Evolutionary conservation across 2,888 invertebrate species (phyloP).

Genomic region (Melieria picta): DNA sequence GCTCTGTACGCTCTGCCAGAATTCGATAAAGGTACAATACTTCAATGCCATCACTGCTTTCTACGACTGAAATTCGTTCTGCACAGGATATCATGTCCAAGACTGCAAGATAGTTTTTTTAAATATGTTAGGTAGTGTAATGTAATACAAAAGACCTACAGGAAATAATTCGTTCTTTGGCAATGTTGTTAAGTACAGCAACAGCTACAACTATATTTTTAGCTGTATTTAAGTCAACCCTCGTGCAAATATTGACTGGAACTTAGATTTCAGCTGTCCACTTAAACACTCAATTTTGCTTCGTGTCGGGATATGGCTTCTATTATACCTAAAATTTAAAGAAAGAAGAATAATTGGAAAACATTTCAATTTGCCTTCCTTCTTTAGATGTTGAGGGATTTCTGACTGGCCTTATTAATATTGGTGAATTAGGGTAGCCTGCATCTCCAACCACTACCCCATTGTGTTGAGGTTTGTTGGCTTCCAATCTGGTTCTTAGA

Average conservation of each 20-base stretch:
- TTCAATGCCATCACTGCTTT: too few relatives aligned
- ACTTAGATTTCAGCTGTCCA: constrained; percentile 26
- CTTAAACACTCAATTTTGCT: constrained; percentile 32
- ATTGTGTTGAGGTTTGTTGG: constrained; percentile 27
- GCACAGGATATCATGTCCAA: too few relatives aligned
- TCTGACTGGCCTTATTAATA: constrained; percentile 32
- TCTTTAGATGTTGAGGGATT: constrained; percentile 33
- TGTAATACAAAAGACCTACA: too few relatives aligned
- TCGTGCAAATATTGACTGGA: constrained; percentile 31
- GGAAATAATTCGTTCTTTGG: constrained; percentile 10
- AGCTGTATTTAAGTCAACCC: constrained; percentile 35
- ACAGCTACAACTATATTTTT: constrained; percentile 29
- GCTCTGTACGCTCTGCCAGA: too few relatives aligned
- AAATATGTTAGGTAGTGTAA: too few relatives aligned
- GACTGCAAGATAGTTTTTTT: too few relatives aligned
- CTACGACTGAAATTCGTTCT: too few relatives aligned
- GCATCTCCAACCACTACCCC: constrained; percentile 35
- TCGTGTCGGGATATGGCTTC: constrained; percentile 21
- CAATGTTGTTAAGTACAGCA: constrained; percentile 24
- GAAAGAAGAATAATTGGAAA: background rate
- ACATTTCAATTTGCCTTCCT: constrained; percentile 14
- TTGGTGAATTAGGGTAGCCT: constrained; percentile 31
- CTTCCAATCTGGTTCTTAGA: constrained; percentile 19
- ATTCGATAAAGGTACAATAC: too few relatives aligned
- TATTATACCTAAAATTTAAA: constrained; percentile 28